Evolutionary conservation across 1,140 invertebrate genomes (phyloP), one percentile per base, ranked within the genome.

Genomic region (Bombus confusus): DNA sequence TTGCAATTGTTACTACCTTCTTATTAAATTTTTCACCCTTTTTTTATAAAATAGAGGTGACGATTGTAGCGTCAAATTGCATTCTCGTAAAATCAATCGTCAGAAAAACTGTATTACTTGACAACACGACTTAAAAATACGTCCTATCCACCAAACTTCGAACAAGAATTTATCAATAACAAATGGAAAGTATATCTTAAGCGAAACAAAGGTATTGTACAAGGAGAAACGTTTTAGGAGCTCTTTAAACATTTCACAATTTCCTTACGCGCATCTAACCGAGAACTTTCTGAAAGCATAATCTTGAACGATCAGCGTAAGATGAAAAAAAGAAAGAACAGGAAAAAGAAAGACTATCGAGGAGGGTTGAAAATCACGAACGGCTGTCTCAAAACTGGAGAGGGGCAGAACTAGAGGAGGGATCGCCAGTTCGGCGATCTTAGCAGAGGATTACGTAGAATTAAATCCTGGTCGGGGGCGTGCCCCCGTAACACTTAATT

Each of bases 401-500:
- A 57, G 74, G 72, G 25, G 25, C 31, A 25, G 43, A n/a, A 28
- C 41, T 52, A 52, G 52, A 69, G 78, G 41, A 68, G 64, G 71
- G 79, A 86, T 34, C 62, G 79, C 66, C 77, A 87, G 91, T 87
- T 87, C 86, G 92, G 88, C 93, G 93, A 95, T 94, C 94, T 95
- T 95, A 94, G 93, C 94, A 84, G 88, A 91, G 94, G 95, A 95
- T 95, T 95, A 95, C 92, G 91, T 93, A 91, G 92, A 94, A 95
- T 95, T 95, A 95, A 95, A 92, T 94, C 91, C 84, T 90, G 87
- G 81, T 78, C 86, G 90, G 91, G 92, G 92, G 91, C 93, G 91
- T 93, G 94, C 91, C 94, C 94, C 93, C 92, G 94, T 95, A 94
- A 95, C 94, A 95, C 94, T 95, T 95, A 95, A 95, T 95, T 95